Evolutionary conservation across 2,888 invertebrate species (phyloP), one percentile per base, ranked within the genome.

Genomic region (Parnassius orleans): DNA sequence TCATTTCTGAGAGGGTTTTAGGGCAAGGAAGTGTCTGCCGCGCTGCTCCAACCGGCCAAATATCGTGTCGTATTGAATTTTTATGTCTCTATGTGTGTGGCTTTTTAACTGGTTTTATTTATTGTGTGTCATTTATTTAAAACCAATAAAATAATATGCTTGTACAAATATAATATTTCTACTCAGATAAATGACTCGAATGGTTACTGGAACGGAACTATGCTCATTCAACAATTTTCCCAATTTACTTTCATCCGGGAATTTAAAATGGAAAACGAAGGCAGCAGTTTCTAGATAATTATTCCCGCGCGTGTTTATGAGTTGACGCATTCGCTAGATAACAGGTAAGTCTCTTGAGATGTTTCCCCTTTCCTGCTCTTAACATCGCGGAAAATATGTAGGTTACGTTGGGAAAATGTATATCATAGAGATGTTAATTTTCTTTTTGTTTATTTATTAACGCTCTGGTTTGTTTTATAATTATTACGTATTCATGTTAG

Each of bases 311-410:
- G 14, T 3, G 42, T 42, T 42, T 53, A n/a, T 41, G 9, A 41
- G 42, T 53, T 33, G 42, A 53, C 9, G 53, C 53, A 53, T 53
- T 42, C 42, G 53, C 33, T 52, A 19, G 51, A 52, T 52, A 52
- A 52, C 19, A 15, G 50, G 51, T 24, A 33, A 52, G 19, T 52
- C 51, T 52, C 51, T 3, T 9, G 51, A 52, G 33, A 52, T 33
- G 5, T 52, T 24, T 51, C 51, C 51, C 10, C 11, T 51, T 14
- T 12, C 2, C 11, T 44, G 10, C 44, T 12, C n/a, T 47, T 10
- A 47, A 47, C 7, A 47, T 47, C 1, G 47, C 7, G n/a, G n/a
- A 47, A 12, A 47, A n/a, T 24, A 48, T 48, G 48, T 48, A 7
- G 48, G 48, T 48, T 48, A n/a, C 14, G 5, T 9, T n/a, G 14